Base-by-base conservation (phyloP, 2,797 vertebrate species). In the Dallia pectoralis region DNA sequence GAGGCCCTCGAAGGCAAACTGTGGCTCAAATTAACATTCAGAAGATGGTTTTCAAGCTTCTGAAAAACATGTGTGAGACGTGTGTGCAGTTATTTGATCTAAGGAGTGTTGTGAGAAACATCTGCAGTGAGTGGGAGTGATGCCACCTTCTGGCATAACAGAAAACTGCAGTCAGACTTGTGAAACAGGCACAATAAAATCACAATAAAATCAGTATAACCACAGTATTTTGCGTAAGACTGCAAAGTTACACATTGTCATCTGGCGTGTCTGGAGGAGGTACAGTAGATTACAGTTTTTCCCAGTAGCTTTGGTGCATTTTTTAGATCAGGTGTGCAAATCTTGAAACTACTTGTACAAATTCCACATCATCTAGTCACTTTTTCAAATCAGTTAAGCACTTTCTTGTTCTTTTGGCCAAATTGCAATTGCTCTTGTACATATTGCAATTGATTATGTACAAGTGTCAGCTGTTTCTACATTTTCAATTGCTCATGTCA, bases 131-230 rank as follows among this genome's bases (percentile, higher is more conserved):
- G 51, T 0, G 53, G 40, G 48, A 22, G 67, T 15, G 56, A 33
- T 36, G 68, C 77, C 82, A 79, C 76, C 88, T 77, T 81, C 80
- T 85, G 86, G 75, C 69, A 1, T 0, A 69, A 74, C 33, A 27
- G 0, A 22, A 12, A 16, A 82, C 1, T 82, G 66, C 81, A 85
- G 70, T 29, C 0, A 18, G 19, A 49, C 27, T 51, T 1, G 12
- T 19, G 3, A 19, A 18, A 66, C n/a, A n/a, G n/a, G 9, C 3
- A 3, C n/a, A 56, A 56, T 56, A 56, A 56, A 56, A 56, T 6
- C 51, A 56, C 22, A n/a, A n/a, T n/a, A n/a, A n/a, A n/a, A 56
- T 53, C 2, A n/a, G 51, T 53, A 53, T 22, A 53, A 19, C 19
- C 18, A 53, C 49, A 18, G n/a, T 53, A 8, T n/a, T 16, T 51